A percentile compares a stretch with the other conserved stretches of the same genome.
Evolutionary conservation across 2,113 vertebrate genomes (phyloP).

Genomic region (Tragelaphus buxtoni): DNA sequence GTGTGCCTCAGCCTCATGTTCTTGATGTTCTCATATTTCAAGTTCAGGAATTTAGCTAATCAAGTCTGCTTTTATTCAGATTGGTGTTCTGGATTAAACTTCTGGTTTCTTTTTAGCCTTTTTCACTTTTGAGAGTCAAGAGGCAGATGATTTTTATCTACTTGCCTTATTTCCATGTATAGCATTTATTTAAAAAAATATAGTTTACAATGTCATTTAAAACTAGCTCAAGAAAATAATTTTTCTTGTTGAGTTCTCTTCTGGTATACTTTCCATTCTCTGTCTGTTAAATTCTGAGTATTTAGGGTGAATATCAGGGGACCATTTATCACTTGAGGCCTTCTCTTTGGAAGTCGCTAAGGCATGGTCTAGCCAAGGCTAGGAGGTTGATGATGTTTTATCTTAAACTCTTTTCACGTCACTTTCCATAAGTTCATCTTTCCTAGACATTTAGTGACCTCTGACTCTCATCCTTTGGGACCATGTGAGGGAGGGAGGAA

Average conservation of each 20-base stretch:
- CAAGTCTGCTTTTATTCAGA: neutral
- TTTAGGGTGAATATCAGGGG: neutral
- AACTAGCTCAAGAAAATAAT: neutral
- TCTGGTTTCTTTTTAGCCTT: neutral
- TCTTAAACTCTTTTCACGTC: neutral
- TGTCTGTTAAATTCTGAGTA: neutral
- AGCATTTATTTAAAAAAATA: neutral
- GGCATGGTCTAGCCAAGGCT: neutral
- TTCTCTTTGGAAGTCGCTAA: neutral
- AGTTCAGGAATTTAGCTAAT: neutral
- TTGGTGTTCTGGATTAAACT: neutral
- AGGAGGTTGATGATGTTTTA: neutral
- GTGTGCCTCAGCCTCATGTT: neutral
- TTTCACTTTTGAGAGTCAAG: slow-evolving; percentile 24
- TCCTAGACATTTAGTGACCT: neutral
- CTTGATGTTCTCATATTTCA: neutral
- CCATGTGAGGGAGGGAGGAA: neutral
- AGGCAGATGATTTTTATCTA: neutral
- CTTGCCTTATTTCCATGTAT: neutral
- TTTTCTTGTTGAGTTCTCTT: neutral
- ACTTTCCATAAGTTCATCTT: neutral
- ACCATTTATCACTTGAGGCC: neutral
- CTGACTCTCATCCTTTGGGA: neutral
- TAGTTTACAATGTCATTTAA: neutral
- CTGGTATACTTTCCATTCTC: neutral